phyloP scores from a whole-genome alignment of 1,140 invertebrate genomes.

The Schlechtendalia chinensis region DNA sequence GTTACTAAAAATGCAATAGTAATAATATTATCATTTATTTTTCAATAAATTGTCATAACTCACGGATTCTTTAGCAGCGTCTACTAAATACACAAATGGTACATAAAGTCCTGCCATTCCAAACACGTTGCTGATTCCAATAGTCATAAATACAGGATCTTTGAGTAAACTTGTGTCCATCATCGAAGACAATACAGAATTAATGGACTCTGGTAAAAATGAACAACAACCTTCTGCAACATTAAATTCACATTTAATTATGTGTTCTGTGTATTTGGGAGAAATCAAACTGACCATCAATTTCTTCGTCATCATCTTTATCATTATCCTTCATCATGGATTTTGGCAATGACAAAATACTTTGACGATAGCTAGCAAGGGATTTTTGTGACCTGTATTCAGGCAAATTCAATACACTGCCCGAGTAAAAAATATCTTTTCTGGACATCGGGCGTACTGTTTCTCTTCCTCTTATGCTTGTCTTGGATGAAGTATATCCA shows the following conservation, averaged over 20 bases:
- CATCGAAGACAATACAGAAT: slow-evolving; percentile 83
- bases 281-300: slow-evolving; percentile 6
- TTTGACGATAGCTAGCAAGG: slow-evolving; percentile 80
- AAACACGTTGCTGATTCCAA: slow-evolving; percentile 92
- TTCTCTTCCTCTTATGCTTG: slow-evolving; percentile 59
- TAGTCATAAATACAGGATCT: slow-evolving; percentile 87
- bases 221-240: slow-evolving; percentile 60
- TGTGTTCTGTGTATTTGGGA: background rate
- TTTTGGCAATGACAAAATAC: slow-evolving; percentile 73
- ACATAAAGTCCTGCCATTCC: slow-evolving; percentile 93
- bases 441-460: slow-evolving; percentile 88
- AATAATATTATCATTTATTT: slow-evolving; percentile 6
- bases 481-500: slow-evolving; percentile 61
- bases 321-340: slow-evolving; percentile 50
- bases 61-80: slow-evolving; percentile 71
- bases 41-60: background rate
- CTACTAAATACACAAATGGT: slow-evolving; percentile 90
- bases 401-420: slow-evolving; percentile 85
- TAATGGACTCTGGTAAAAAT: slow-evolving; percentile 75
- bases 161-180: slow-evolving; percentile 87
- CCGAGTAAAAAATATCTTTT: slow-evolving; percentile 98
- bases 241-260: background rate
- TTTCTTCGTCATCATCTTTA: slow-evolving; percentile 58
- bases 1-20: background rate
- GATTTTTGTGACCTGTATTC: slow-evolving; percentile 92